Evolutionary conservation across 2,113 vertebrate genomes (phyloP), one percentile per base, ranked within the genome.

Genomic region (Pteruthius melanotis): DNA sequence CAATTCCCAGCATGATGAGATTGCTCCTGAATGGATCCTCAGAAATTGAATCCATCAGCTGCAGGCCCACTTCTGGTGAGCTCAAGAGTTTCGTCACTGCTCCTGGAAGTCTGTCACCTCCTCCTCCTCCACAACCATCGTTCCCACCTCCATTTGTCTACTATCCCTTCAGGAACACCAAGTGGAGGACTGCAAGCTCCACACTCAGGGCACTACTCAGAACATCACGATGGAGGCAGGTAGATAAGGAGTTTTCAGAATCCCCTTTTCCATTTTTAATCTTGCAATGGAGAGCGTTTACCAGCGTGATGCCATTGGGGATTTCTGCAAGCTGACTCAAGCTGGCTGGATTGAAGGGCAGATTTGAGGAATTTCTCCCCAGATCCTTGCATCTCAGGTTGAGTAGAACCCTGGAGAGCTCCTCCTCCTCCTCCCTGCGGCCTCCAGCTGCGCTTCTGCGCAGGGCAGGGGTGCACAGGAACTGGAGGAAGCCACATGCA

Each of bases 321-420:
- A 15, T n/a, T 84, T 79, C 39, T 70, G 54, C 64, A 63, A 63
- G 26, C 6, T 63, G 19, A 47, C 40, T 74, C 33, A 26, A 42
- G 24, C 31, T 71, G 47, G 44, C 53, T 44, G 72, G 39, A 37
- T 31, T 4, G 2, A 82, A 72, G 68, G 52, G 19, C 54, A 64
- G 26, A 39, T 93, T 52, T 50, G 47, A 92, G 68, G 60, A 33
- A 42, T 69, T 91, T 77, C 72, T 90, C 24, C 89, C 91, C 83
- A 93, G 12, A 82, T 84, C 28, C 57, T 53, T 82, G 49, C 76
- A 91, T 65, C 74, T 95, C 56, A 82, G 40, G 61, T 75, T 81
- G 40, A 96, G 77, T 95, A 96, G 96, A 97, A 97, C 93, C 95
- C 94, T 95, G 95, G 96, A 97, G 96, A 95, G 95, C 96, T 97